These are phyloP conservation scores for Pollenia griseotomentosa DNA, from an alignment of 2,888 invertebrate genomes.

Conservation along the genomic window DNA sequence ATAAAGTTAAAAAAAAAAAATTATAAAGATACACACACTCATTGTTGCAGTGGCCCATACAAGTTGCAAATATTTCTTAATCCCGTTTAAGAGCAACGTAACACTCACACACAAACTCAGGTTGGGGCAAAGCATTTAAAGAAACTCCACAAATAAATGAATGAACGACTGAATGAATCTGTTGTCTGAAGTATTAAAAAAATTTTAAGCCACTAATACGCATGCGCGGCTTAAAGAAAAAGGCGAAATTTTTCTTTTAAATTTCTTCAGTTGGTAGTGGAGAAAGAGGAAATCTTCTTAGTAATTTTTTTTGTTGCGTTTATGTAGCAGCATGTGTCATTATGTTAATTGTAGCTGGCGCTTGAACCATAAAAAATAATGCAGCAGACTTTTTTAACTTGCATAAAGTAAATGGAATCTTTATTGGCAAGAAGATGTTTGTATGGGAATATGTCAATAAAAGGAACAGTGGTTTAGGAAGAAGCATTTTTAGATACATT, in stretches of 20 bases:
- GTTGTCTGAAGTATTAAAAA: slow-evolving; percentile 8
- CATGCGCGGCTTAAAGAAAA: slow-evolving; percentile 62
- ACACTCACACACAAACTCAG: background rate
- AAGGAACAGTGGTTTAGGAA: background rate
- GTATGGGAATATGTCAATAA: background rate
- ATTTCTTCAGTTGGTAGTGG: slow-evolving; percentile 1
- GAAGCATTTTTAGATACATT: background rate
- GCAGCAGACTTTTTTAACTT: slow-evolving; percentile 24
- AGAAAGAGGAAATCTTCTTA: slow-evolving; percentile 11
- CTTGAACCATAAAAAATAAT: slow-evolving; percentile 57
- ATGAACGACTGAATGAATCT: slow-evolving; percentile 37
- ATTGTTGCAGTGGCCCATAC: too few relatives aligned
- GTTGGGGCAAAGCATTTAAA: background rate
- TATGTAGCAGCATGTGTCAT: slow-evolving; percentile 73
- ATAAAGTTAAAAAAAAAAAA: slow-evolving; percentile 64
- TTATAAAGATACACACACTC: slow-evolving; percentile 43
- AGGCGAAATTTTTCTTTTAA: slow-evolving; percentile 6
- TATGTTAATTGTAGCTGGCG: slow-evolving; percentile 76
- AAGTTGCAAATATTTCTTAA: slow-evolving; percentile 60
- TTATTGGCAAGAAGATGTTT: background rate
- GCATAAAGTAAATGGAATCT: slow-evolving; percentile 3
- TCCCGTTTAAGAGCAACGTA: slow-evolving; percentile 49
- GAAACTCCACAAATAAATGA: slow-evolving; percentile 1
- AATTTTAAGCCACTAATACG: slow-evolving; percentile 36
- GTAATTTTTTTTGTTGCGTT: background rate